These are phyloP conservation scores for Penaeus vannamei DNA, from an alignment of 1,140 invertebrate species.

Conservation along the genomic window DNA sequence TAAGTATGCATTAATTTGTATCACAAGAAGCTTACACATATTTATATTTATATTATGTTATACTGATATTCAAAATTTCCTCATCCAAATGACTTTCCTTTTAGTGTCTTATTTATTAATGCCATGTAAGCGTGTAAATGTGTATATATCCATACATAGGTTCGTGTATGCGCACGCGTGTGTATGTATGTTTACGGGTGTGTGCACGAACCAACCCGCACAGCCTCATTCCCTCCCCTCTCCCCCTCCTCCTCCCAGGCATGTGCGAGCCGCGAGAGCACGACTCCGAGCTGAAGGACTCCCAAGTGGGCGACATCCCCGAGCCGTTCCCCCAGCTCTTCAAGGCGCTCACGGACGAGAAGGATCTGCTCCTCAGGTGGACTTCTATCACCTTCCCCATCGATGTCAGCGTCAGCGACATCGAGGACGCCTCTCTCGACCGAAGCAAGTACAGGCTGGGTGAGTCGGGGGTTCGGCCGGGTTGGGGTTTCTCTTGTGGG, in stretches of 20 bases:
- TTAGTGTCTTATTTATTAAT: too few species aligned
- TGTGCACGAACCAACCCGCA: background rate
- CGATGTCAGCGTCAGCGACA: constrained; percentile 74
- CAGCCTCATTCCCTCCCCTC: too few species aligned
- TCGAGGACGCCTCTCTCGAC: constrained; percentile 9
- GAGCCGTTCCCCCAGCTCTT: constrained; percentile 67
- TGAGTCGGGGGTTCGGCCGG: background rate
- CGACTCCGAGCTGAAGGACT: constrained; percentile 39
- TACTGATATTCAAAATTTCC: too few species aligned
- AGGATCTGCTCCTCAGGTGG: constrained; percentile 46
- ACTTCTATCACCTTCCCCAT: constrained; percentile 76
- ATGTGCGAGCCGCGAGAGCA: constrained; percentile 57
- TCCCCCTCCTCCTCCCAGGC: constrained; percentile 35
- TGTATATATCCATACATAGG: too few species aligned
- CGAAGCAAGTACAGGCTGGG: constrained; percentile 45
- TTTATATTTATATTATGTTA: too few species aligned
- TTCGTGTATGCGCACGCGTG: too few species aligned
- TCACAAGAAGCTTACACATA: too few species aligned
- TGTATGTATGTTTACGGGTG: too few species aligned
- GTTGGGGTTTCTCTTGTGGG: background rate
- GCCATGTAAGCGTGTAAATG: too few species aligned
- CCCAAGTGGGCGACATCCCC: constrained; percentile 70
- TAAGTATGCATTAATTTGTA: too few species aligned
- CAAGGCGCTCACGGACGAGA: constrained; percentile 59
- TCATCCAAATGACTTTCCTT: too few species aligned